phyloP scores from a whole-genome alignment of 2,888 invertebrate genomes.

The Sympetrum striolatum region DNA sequence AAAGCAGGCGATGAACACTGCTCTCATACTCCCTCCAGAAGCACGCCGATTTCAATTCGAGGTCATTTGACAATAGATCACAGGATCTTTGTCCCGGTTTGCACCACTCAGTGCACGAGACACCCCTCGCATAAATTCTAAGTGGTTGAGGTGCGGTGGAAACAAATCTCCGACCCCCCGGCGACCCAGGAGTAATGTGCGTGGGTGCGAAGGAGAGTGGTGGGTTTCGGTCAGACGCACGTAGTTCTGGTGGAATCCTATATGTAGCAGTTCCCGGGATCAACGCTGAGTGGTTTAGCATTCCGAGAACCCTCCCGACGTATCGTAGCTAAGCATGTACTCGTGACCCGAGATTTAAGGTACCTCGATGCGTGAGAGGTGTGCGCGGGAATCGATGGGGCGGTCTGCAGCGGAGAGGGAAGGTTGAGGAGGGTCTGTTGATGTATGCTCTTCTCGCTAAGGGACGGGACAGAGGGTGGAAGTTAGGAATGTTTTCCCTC shows the following conservation, averaged over 20 bases:
- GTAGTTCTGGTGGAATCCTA: slow-evolving; percentile 2
- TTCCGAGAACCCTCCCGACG: slow-evolving; percentile 32
- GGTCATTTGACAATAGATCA: slow-evolving; percentile 26
- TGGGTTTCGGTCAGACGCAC: slow-evolving; percentile 29
- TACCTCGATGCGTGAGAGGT: background rate
- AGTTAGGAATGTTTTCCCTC: too few relatives aligned
- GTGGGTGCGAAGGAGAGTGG: background rate
- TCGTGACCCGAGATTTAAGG: slow-evolving; percentile 39
- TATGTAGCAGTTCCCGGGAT: slow-evolving; percentile 19
- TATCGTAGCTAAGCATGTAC: slow-evolving; percentile 22
- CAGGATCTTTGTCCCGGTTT: slow-evolving; percentile 14
- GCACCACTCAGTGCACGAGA: slow-evolving; percentile 2
- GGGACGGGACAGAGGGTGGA: background rate
- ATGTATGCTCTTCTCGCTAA: background rate
- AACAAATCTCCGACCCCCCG: background rate
- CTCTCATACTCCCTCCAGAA: background rate
- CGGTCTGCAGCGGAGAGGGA: background rate
- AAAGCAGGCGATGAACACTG: background rate
- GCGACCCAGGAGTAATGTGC: background rate
- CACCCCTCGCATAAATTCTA: background rate
- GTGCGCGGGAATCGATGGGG: background rate
- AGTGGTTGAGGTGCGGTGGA: background rate
- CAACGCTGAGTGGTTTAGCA: slow-evolving; percentile 38
- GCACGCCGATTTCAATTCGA: slow-evolving; percentile 15
- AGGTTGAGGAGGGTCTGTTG: background rate